Evolutionary conservation across 2,888 invertebrate genomes (phyloP), one percentile per base, ranked within the genome.

Genomic region (Tillus elongatus): DNA sequence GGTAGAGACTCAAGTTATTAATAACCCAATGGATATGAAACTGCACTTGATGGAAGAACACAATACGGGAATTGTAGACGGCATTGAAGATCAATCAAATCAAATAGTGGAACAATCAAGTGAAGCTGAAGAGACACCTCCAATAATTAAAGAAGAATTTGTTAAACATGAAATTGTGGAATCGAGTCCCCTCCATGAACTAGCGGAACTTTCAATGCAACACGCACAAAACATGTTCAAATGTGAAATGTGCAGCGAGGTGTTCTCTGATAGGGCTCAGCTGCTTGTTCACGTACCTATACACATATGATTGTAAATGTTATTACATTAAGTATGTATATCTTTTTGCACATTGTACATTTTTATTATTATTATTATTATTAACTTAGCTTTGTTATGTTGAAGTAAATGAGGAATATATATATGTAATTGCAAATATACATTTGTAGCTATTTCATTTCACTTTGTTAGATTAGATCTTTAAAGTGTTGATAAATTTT

Each of bases 161-260:
- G 40, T 58, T 32, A 65, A 65, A 38, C 61, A 66, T 31, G 64
- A 69, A 33, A 54, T 66, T 1, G 60, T 66, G 10, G 70, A 72
- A 39, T 56, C 61, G 13, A 68, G 65, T 60, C 54, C 69, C 44
- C 45, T 72, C 54, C 62, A 72, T 59, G 58, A 72, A 63, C 50
- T 70, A 54, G 64, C 72, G 50, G 57, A 76, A 67, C 51, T 70
- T 57, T 37, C 67, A 60, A 46, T 77, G 63, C 60, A 61, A 33
- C 64, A 64, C 40, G 56, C 61, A 31, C 60, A 63, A 42, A 64
- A 57, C 44, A 49, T 78, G 29, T 84, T 75, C 64, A 79, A 78
- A 48, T 88, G 88, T 58, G 86, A 86, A 62, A 86, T 88, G 82
- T 88, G 88, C 61, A 74, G 80, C 36, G 74, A 78, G 32, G 75